Conservation (phyloP, 2,113 vertebrate species). For the Numenius arquata region DNA sequence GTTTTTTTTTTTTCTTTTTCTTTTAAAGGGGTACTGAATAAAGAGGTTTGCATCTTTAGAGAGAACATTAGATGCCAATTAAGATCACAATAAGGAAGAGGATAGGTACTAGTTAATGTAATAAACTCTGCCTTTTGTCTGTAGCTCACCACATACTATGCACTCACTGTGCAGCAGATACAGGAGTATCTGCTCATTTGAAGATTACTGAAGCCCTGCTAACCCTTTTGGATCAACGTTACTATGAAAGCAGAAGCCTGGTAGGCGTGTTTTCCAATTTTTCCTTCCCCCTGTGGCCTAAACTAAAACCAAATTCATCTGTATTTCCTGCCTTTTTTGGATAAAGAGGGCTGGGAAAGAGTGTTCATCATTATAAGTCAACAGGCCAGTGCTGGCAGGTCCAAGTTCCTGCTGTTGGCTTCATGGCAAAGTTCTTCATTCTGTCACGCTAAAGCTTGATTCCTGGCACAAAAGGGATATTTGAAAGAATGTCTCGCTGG, state of each 20-base stretch:
- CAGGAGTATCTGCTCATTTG: background rate
- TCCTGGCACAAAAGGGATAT: background rate
- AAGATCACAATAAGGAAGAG: background rate
- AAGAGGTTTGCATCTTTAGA: background rate
- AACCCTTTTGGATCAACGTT: background rate
- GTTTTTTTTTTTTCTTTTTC: background rate
- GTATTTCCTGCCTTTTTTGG: background rate
- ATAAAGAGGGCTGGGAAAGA: background rate
- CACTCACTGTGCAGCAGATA: background rate
- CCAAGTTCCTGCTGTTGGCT: conserved; percentile 24
- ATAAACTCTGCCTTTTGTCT: background rate
- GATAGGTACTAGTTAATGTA: background rate
- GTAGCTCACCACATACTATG: background rate
- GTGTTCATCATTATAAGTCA: background rate
- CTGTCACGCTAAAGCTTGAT: conserved; percentile 4
- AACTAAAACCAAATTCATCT: background rate
- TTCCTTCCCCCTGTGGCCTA: background rate
- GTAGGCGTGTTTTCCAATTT: background rate
- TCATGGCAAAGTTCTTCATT: background rate
- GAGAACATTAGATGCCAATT: background rate
- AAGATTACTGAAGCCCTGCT: background rate
- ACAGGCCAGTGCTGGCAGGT: conserved; percentile 23
- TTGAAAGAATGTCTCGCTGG: conserved; percentile 25
- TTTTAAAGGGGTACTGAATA: background rate
- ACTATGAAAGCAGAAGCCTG: background rate